These are phyloP conservation scores for Mesoligia furuncula DNA, from an alignment of 2,888 invertebrate genomes.

Conservation along the genomic window DNA sequence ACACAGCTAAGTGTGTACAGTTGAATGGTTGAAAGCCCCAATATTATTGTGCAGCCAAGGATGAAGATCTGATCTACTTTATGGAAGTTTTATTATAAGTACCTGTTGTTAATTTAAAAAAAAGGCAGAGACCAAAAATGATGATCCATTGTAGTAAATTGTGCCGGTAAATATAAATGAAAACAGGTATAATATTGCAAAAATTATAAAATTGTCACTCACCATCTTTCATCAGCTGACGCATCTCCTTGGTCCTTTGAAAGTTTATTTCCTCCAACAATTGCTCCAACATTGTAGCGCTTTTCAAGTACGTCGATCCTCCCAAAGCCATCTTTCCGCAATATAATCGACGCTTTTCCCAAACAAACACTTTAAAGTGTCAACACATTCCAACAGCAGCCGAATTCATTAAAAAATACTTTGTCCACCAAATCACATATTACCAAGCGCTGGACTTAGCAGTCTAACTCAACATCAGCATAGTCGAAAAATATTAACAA, in stretches of 20 bases:
- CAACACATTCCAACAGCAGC: conserved; percentile 49
- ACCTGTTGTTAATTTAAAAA: background rate
- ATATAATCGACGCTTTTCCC: conserved; percentile 54
- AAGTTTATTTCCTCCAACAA: conserved; percentile 97
- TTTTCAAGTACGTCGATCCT: conserved; percentile 81
- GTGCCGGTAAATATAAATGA: conserved; percentile 1
- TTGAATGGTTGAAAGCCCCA: background rate
- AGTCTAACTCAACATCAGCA: conserved; percentile 3
- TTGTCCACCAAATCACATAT: conserved; percentile 58
- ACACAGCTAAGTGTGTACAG: background rate
- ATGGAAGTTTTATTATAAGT: background rate
- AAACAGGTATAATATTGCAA: background rate
- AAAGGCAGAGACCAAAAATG: background rate
- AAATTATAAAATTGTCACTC: conserved; percentile 71
- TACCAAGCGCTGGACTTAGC: background rate
- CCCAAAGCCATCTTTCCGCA: conserved; percentile 81
- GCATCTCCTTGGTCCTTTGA: conserved; percentile 97
- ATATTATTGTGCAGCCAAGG: background rate
- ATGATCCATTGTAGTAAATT: background rate
- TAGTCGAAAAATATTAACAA: background rate
- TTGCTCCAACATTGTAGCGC: conserved; percentile 95
- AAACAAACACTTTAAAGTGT: conserved; percentile 73
- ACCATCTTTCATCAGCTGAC: conserved; percentile 97
- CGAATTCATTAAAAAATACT: conserved; percentile 40
- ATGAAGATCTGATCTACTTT: background rate